A percentile compares a stretch with the other conserved stretches of the same genome.
Conservation (phyloP, 1,140 invertebrate species). For the Tetranychus urticae region DNA sequence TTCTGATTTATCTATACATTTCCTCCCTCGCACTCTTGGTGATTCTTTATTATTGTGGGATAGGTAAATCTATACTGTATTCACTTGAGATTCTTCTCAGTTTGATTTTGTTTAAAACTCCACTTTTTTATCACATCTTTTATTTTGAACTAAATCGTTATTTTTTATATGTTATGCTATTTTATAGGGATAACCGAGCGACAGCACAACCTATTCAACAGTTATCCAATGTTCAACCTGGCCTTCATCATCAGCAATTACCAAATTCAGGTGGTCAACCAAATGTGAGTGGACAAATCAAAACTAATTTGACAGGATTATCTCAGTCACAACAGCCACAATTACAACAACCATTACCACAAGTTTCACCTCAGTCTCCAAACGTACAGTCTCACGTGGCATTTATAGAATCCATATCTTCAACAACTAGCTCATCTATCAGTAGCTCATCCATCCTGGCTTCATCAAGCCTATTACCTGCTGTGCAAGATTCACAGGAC, state of each 20-base stretch:
- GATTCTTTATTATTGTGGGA: too few species aligned
- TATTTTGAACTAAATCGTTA: too few species aligned
- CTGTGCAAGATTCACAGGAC: constrained; percentile 27
- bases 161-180: too few species aligned
- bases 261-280: background rate
- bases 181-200: too few species aligned
- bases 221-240: background rate
- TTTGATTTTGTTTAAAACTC: too few species aligned
- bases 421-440: background rate
- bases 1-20: background rate
- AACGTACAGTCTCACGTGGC: background rate
- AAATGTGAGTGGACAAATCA: too few species aligned
- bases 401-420: background rate
- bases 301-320: background rate
- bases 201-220: too few species aligned
- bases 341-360: background rate
- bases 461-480: background rate
- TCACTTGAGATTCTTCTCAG: too few species aligned
- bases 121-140: too few species aligned
- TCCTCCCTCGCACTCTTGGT: background rate
- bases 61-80: too few species aligned
- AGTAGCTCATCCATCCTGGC: background rate
- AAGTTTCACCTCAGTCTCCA: background rate
- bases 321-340: background rate
- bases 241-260: background rate